Conservation (phyloP, 2,888 invertebrate species). For the Perdita meconis region DNA sequence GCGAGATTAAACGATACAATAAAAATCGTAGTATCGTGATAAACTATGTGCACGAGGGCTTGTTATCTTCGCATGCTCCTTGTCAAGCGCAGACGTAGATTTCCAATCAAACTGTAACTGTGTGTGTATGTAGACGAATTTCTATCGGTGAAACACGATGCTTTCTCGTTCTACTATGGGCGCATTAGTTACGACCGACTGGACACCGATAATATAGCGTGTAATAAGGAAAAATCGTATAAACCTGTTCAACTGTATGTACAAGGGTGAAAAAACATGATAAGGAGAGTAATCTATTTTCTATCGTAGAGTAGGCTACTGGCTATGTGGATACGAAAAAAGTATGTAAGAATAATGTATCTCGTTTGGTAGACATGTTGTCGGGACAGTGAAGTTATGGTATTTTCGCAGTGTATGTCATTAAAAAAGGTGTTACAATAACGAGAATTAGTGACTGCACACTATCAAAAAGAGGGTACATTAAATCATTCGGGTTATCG, state of each 20-base stretch:
- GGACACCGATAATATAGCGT: constrained; percentile 12
- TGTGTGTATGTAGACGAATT: constrained; percentile 5
- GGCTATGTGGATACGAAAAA: constrained; percentile 56
- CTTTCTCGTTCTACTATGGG: constrained; percentile 19
- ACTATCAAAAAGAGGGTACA: constrained; percentile 76
- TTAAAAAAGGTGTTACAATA: constrained; percentile 64
- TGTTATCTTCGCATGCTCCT: constrained; percentile 17
- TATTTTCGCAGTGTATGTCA: constrained; percentile 61
- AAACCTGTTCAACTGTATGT: constrained; percentile 57
- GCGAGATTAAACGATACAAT: too few relatives aligned
- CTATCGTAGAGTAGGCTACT: constrained; percentile 68
- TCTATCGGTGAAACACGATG: constrained; percentile 18
- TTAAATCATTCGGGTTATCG: constrained; percentile 83
- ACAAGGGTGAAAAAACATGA: constrained; percentile 61
- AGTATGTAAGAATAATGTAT: constrained; percentile 39
- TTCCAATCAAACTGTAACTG: background rate
- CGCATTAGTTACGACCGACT: constrained; percentile 7
- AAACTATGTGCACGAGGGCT: background rate
- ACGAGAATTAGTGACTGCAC: constrained; percentile 68
- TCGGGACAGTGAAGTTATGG: constrained; percentile 61
- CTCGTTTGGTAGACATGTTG: constrained; percentile 49
- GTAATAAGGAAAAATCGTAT: constrained; percentile 29
- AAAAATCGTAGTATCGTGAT: background rate
- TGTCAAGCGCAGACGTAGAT: constrained; percentile 11
- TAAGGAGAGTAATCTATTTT: constrained; percentile 56